Evolutionary conservation across 2,888 invertebrate genomes (phyloP).

Genomic region (Bembecia ichneumoniformis): DNA sequence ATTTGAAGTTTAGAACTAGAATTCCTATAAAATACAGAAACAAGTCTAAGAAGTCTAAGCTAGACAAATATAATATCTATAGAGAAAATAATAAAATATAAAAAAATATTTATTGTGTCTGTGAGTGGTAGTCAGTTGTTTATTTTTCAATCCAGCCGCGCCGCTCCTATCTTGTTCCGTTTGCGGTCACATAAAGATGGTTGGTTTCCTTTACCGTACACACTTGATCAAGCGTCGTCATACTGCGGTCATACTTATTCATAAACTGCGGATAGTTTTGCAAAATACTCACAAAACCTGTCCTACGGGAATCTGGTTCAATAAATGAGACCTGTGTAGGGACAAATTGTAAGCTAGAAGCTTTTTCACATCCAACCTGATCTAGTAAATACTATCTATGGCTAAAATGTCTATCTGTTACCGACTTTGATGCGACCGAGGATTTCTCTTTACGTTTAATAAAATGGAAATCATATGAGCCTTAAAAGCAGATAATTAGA

Average conservation of each 20-base stretch:
- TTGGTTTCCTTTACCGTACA: conserved; percentile 5
- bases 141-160: no score
- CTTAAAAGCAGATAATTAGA: not conserved
- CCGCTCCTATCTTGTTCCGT: no score
- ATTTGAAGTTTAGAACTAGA: no score
- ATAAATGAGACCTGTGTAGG: conserved; percentile 15
- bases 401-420: conserved; percentile 1
- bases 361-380: conserved; percentile 1
- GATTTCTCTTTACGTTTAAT: not conserved
- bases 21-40: no score
- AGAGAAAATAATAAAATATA: no score
- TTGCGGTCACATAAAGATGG: no score
- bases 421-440: not conserved
- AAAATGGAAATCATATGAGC: not conserved
- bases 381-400: conserved; percentile 3
- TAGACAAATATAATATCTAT: no score
- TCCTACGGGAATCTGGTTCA: conserved; percentile 22
- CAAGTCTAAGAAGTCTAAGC: no score
- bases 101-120: no score
- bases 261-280: conserved; percentile 21
- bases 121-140: no score
- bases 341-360: conserved; percentile 15
- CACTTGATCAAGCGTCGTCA: conserved; percentile 13
- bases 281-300: conserved; percentile 23
- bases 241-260: conserved; percentile 19